Evolutionary conservation across 2,797 vertebrate genomes (phyloP), one percentile per base, ranked within the genome.

Genomic region (Phaenicophaeus curvirostris): DNA sequence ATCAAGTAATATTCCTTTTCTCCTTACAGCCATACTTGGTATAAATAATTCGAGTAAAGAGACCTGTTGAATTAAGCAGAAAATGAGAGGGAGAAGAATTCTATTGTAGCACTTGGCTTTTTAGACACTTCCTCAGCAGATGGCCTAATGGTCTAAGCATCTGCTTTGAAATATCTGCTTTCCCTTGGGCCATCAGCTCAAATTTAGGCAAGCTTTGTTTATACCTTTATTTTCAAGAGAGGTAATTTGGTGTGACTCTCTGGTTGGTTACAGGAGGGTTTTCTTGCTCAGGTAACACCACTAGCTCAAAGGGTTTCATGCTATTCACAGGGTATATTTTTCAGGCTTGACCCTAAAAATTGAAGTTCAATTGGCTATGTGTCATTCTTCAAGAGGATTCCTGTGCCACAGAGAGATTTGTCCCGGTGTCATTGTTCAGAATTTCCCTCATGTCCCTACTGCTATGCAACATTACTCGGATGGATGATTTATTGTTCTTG

Each of bases 141-240:
- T 94, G 92, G 87, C 53, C 80, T 94, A 90, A 97, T 95, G 89
- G 90, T 93, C 85, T 90, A 93, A 94, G 89, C 96, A 96, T 96
- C 92, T 97, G 94, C 66, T 96, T 96, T 94, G 89, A 94, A 96
- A 93, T 94, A 88, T 42, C 77, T 93, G 41, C 59, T 76, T 95
- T 94, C 89, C 94, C 92, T 73, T 44, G 57, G 87, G 91, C 93
- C 85, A 88, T 91, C 89, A 90, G 76, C 77, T 96, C 24, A 6
- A 74, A 94, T 96, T 90, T 93, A 97, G 94, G 80, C 55, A 79
- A 91, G 50, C 63, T 88, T 58, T 3, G 1, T 90, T 90, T 86
- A 88, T 89, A 90, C 59, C 59, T 86, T 94, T 75, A 91, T 96
- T 96, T 91, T 93, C 85, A 86, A 81, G 79, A 71, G 62, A 84